A percentile compares a stretch with the other conserved stretches of the same genome.
These are phyloP conservation scores for Harpalus rufipes DNA, from an alignment of 2,888 invertebrate species.

Conservation along the genomic window DNA sequence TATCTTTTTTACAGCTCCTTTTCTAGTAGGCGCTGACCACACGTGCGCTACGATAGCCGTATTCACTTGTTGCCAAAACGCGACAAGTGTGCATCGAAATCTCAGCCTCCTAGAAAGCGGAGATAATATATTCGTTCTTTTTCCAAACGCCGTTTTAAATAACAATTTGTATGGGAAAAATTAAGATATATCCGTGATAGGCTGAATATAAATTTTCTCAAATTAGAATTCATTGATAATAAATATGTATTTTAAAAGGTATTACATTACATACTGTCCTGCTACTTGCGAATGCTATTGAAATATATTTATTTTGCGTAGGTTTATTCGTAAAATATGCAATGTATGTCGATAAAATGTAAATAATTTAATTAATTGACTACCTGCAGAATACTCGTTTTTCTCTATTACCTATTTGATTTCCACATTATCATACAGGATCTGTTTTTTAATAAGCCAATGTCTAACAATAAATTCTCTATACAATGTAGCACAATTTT, in stretches of 20 bases:
- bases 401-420: neutral
- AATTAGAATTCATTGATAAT: constrained; percentile 46
- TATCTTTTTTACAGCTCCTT: constrained; percentile 57
- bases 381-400: constrained; percentile 27
- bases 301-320: constrained; percentile 36
- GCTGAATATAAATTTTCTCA: constrained; percentile 25
- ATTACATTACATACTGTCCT: constrained; percentile 36
- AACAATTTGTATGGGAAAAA: constrained; percentile 38
- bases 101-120: constrained; percentile 18
- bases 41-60: constrained; percentile 7
- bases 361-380: constrained; percentile 42
- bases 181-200: constrained; percentile 36
- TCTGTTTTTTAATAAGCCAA: neutral
- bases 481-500: neutral
- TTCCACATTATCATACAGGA: constrained; percentile 8
- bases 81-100: constrained; percentile 25
- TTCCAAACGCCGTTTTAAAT: constrained; percentile 23
- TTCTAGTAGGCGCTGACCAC: constrained; percentile 53
- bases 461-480: neutral
- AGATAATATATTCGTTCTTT: constrained; percentile 27
- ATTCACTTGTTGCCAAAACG: constrained; percentile 32
- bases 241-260: constrained; percentile 48
- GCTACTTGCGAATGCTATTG: constrained; percentile 38
- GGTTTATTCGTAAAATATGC: constrained; percentile 36
- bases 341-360: constrained; percentile 36